A percentile compares a stretch with the other conserved stretches of the same genome.
Conservation (phyloP, 2,888 invertebrate species). For the Cheilosia pagana region DNA sequence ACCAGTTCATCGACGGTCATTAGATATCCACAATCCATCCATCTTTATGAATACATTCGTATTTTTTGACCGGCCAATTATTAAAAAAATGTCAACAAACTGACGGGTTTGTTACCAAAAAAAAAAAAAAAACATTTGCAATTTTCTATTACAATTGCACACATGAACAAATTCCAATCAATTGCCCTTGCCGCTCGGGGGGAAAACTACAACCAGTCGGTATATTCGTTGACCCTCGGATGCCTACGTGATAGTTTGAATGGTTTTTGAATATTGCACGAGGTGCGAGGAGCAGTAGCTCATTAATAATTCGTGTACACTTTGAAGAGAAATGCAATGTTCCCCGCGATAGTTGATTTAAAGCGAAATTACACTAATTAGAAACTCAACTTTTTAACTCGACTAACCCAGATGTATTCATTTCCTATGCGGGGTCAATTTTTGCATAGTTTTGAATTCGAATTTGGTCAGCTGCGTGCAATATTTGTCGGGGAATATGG, state of each 20-base stretch:
- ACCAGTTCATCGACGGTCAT: not conserved
- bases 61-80: no score
- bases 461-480: no score
- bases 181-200: not conserved
- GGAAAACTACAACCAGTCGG: not conserved
- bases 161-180: not conserved
- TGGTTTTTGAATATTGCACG: conserved; percentile 41
- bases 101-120: no score
- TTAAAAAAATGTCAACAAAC: no score
- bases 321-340: not conserved
- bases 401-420: not conserved
- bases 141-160: not conserved
- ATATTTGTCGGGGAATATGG: no score
- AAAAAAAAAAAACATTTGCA: no score
- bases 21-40: not conserved
- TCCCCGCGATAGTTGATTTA: not conserved
- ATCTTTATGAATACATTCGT: no score
- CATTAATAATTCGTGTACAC: not conserved
- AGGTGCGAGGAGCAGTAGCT: conserved; percentile 4
- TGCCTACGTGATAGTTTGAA: conserved; percentile 58
- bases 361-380: not conserved
- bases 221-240: conserved; percentile 52
- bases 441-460: not conserved
- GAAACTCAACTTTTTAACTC: conserved; percentile 1
- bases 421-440: not conserved